These are phyloP conservation scores for Labeo calbasu DNA, from an alignment of 2,797 vertebrate species.

Conservation along the genomic window DNA sequence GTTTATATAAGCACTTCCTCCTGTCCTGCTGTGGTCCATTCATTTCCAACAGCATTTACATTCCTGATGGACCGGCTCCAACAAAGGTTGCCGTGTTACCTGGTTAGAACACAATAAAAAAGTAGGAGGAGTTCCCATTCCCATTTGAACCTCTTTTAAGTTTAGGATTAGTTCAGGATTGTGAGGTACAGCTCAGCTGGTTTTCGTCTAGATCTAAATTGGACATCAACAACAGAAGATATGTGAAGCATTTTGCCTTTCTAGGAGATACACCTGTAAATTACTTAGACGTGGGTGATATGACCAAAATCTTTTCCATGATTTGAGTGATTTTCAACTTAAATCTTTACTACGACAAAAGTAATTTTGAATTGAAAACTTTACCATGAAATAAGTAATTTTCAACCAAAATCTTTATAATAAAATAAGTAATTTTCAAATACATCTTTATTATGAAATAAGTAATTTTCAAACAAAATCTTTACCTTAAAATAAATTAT, in stretches of 20 bases:
- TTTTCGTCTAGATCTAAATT: background rate
- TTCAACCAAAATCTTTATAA: too few species aligned
- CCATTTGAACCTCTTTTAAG: constrained; percentile 7
- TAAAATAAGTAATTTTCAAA: too few species aligned
- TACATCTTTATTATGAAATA: too few species aligned
- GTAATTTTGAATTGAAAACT: too few species aligned
- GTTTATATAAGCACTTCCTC: constrained; percentile 20
- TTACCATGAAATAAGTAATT: too few species aligned
- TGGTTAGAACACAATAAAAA: background rate
- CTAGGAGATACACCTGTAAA: background rate
- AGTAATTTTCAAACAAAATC: too few species aligned
- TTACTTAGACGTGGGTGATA: background rate
- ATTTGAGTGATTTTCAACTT: background rate
- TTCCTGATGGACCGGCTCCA: background rate
- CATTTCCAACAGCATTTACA: constrained; percentile 27
- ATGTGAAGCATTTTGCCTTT: background rate
- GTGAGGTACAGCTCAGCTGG: background rate
- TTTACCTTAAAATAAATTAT: too few species aligned
- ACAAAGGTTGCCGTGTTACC: background rate
- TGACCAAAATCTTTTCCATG: background rate
- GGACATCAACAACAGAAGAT: background rate
- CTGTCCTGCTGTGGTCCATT: constrained; percentile 11
- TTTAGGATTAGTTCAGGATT: background rate
- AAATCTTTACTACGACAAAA: background rate
- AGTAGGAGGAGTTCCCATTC: background rate